Base-by-base conservation (phyloP, 2,888 invertebrate species). In the Schizaphis graminum region DNA sequence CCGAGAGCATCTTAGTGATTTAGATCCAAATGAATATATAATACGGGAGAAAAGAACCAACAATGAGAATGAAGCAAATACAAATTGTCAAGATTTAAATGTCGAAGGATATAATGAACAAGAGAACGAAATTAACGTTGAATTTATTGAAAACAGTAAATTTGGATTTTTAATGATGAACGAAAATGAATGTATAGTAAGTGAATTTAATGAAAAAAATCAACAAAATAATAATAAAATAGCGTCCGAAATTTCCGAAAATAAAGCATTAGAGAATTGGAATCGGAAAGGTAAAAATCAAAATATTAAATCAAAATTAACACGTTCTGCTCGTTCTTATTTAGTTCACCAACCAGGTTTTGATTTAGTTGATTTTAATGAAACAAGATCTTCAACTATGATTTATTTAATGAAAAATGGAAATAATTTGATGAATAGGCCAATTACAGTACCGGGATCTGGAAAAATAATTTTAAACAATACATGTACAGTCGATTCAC, bases 271-370 rank as follows among this genome's bases (percentile, higher is more conserved):
- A 28, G 28, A 61, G 28, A 28, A 61, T 61, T 61, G 61, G 28
- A 28, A 61, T 1, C 28, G 61, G 28, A 61, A 61, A 61, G 61
- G 61, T 28, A 61, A 61, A 61, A 61, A 61, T 26, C 28, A 61
- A 61, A 61, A 28, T 61, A 77, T 77, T 35, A 77, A 77, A 35
- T 77, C 77, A 84, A 84, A 84, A 84, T 24, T 85, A 85, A 85
- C 41, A 85, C 44, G 85, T 85, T 44, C 85, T 85, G 85, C 44
- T 85, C 85, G 85, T 85, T 85, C 85, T 85, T 85, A 85, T 84
- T 21, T 84, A 21, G 84, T 84, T 41, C 84, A 44, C 13, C 85
- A 85, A 41, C 85, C 85, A 26, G 85, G 85, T 44, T 85, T 85
- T 85, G 44, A 85, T 44, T 44, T 85, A 24, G 44, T 61, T 28